Conservation (phyloP, 2,113 vertebrate genomes). For the Saguinus midas region DNA sequence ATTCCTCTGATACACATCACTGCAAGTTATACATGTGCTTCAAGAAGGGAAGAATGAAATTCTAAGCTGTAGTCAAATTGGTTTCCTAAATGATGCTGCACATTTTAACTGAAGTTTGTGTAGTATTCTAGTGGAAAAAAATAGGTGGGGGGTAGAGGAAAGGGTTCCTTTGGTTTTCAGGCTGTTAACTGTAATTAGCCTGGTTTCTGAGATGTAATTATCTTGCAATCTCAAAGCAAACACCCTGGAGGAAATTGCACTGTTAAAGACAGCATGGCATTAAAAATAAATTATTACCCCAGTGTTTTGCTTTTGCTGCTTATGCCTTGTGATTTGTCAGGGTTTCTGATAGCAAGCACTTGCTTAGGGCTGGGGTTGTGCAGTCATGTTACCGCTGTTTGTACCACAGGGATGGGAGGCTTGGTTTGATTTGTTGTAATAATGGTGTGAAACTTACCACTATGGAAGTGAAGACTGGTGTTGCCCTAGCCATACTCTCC, state of each 20-base stretch:
- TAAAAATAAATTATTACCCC: conserved; percentile 87
- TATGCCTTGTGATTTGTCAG: conserved; percentile 75
- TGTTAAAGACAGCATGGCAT: conserved; percentile 85
- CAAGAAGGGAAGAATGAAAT: conserved; percentile 18
- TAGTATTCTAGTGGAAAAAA: conserved; percentile 62
- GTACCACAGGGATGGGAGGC: background rate
- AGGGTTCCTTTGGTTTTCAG: conserved; percentile 82
- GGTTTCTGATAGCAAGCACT: conserved; percentile 67
- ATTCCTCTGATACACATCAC: conserved; percentile 47
- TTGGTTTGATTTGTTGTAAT: background rate
- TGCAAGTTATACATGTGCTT: conserved; percentile 41
- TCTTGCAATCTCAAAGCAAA: conserved; percentile 88
- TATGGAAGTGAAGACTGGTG: background rate
- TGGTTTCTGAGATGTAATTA: conserved; percentile 89
- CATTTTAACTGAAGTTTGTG: conserved; percentile 51
- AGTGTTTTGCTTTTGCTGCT: conserved; percentile 71
- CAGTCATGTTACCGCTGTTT: conserved; percentile 74
- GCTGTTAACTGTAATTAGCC: conserved; percentile 90
- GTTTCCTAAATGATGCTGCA: conserved; percentile 63
- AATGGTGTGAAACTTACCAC: rapidly evolving
- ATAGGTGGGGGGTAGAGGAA: conserved; percentile 31
- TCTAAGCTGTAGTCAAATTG: conserved; percentile 3
- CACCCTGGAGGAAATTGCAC: conserved; percentile 87
- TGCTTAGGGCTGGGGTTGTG: conserved; percentile 57
- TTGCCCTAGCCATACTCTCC: background rate